Percentiles rank a stretch among this genome's conserved stretches.
These are phyloP conservation scores for Drosophila tani DNA, from an alignment of 1,140 invertebrate genomes.

Conservation along the genomic window DNA sequence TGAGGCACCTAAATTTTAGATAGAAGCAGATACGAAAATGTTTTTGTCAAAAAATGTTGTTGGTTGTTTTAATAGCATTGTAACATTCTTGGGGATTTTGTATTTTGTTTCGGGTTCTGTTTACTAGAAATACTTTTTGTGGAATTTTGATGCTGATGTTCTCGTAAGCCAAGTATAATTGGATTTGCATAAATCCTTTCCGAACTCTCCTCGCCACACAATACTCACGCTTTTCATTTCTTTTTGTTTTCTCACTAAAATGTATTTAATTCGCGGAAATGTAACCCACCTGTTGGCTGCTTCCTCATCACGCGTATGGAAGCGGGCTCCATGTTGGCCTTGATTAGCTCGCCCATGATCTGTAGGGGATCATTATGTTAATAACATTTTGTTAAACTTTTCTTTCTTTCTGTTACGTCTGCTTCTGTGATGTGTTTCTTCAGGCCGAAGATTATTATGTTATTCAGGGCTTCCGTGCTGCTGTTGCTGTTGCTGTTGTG, in stretches of 20 bases:
- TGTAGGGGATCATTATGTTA: constrained; percentile 14
- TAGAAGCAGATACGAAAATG: constrained; percentile 86
- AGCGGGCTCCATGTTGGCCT: constrained; percentile 90
- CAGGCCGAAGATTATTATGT: constrained; percentile 93
- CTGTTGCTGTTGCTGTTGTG: constrained; percentile 89
- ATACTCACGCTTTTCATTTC: constrained; percentile 35
- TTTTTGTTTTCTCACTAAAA: background rate
- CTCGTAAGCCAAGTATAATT: constrained; percentile 41
- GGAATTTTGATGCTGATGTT: constrained; percentile 30
- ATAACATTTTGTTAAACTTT: background rate
- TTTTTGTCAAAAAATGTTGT: constrained; percentile 82
- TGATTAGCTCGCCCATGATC: constrained; percentile 87
- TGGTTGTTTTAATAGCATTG: constrained; percentile 66
- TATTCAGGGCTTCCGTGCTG: constrained; percentile 93
- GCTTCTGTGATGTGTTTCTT: constrained; percentile 93
- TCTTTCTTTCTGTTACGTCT: too few species aligned
- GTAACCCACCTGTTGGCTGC: constrained; percentile 92
- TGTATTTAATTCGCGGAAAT: constrained; percentile 4
- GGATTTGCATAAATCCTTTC: constrained; percentile 14
- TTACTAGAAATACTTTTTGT: constrained; percentile 11
- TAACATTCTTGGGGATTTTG: constrained; percentile 66
- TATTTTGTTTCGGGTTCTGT: constrained; percentile 17
- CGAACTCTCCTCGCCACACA: constrained; percentile 37
- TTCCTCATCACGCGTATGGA: constrained; percentile 94
- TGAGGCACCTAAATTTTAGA: constrained; percentile 90